Percentiles rank a stretch among this genome's conserved stretches.
phyloP scores from a whole-genome alignment of 1,140 invertebrate genomes.

The Cydia fagiglandana region DNA sequence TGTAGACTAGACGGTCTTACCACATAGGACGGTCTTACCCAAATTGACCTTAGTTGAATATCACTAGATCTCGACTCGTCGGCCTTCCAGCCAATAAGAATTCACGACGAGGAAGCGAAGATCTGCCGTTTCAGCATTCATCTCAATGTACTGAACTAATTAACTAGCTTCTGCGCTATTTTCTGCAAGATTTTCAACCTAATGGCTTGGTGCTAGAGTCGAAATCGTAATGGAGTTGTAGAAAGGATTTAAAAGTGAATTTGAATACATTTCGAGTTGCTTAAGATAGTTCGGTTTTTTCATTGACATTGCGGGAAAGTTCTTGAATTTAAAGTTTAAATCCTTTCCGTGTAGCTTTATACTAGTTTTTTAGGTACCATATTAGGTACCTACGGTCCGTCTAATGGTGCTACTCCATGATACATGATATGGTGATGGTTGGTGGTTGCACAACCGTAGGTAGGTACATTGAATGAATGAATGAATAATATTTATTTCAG shows the following conservation, averaged over 20 bases:
- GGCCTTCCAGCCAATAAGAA: background rate
- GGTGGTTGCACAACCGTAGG: no score
- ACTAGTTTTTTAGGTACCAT: background rate
- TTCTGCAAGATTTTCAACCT: background rate
- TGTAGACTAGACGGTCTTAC: no score
- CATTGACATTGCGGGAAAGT: background rate
- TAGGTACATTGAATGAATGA: no score
- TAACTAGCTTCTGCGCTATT: background rate
- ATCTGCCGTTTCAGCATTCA: conserved; percentile 13
- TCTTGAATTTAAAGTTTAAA: background rate
- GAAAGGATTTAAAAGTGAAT: conserved; percentile 14
- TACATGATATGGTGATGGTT: no score
- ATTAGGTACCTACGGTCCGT: no score
- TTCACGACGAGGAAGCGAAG: background rate
- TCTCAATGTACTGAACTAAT: conserved; percentile 11
- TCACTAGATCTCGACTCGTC: background rate
- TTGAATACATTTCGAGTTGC: conserved; percentile 3
- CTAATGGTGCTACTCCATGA: no score
- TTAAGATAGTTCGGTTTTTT: conserved; percentile 7
- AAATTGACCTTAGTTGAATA: no score
- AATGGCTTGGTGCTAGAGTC: background rate
- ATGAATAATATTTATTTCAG: no score
- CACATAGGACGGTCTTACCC: no score
- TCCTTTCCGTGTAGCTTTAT: background rate
- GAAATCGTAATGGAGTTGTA: background rate